phyloP scores from a whole-genome alignment of 2,113 vertebrate genomes.

The Manacus vitellinus region DNA sequence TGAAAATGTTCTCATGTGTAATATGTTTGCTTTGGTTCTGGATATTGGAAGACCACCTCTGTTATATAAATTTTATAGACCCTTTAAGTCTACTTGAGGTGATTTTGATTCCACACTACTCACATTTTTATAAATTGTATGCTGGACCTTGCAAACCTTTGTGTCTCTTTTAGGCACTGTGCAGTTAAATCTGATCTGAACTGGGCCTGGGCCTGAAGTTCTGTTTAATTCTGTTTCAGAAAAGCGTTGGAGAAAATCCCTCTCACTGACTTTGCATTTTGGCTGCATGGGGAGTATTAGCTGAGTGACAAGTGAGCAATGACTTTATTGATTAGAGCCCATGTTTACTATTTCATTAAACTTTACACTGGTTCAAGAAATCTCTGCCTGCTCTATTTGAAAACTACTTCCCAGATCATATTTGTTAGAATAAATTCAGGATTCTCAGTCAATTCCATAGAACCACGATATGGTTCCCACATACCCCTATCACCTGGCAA shows the following conservation, averaged over 20 bases:
- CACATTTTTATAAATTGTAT: neutral
- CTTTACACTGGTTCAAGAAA: neutral
- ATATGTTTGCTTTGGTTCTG: neutral
- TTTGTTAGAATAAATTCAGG: neutral
- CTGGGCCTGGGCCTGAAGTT: neutral
- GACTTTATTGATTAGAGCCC: neutral
- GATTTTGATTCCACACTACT: neutral
- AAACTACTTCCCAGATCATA: neutral
- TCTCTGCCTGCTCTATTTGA: neutral
- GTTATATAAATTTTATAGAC: neutral
- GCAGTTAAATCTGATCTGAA: neutral
- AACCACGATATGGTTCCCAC: neutral
- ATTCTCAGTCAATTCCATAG: neutral
- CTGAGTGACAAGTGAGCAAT: neutral
- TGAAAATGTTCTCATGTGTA: neutral
- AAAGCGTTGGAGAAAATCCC: neutral
- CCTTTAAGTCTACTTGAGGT: neutral
- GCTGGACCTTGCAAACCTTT: neutral
- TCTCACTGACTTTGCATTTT: neutral
- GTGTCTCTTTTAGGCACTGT: neutral
- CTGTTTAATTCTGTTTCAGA: neutral
- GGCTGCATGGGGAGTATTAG: neutral
- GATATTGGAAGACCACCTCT: neutral
- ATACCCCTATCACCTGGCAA: neutral
- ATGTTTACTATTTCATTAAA: neutral